These are phyloP conservation scores for Pocillopora verrucosa DNA, from an alignment of 64 coral and sea anemone genomes.

Conservation along the genomic window DNA sequence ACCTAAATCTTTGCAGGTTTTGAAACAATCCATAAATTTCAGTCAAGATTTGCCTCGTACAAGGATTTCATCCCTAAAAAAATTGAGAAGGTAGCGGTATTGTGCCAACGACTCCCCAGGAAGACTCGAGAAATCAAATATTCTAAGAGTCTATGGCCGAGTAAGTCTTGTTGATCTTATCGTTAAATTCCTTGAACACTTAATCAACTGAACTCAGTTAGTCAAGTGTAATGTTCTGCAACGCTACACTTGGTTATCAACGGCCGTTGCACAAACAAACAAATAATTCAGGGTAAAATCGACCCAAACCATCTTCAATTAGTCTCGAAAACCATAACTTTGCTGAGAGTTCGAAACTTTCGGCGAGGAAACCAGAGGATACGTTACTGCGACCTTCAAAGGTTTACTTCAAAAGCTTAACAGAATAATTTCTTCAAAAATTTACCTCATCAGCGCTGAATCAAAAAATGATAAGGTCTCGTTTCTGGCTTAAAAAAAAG, in stretches of 20 bases:
- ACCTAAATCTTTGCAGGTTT: constrained; percentile 2
- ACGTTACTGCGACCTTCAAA: too few relatives aligned
- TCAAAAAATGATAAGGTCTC: too few relatives aligned
- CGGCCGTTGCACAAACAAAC: constrained; percentile 10
- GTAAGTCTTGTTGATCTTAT: constrained; percentile 9
- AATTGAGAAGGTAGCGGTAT: background rate
- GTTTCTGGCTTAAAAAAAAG: too few relatives aligned
- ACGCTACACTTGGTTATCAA: constrained; percentile 8
- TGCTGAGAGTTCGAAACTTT: too few relatives aligned
- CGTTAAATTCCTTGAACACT: constrained; percentile 42
- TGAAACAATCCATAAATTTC: background rate
- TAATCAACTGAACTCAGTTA: constrained; percentile 18
- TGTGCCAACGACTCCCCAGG: constrained; percentile 10
- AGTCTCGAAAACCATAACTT: background rate
- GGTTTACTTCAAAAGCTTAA: too few relatives aligned
- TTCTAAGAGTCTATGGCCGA: constrained; percentile 9
- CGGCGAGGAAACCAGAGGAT: too few relatives aligned
- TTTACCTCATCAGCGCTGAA: too few relatives aligned
- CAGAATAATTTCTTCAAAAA: too few relatives aligned
- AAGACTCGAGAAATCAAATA: constrained; percentile 22
- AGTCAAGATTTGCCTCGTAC: background rate
- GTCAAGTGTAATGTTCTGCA: constrained; percentile 11
- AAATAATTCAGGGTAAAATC: background rate
- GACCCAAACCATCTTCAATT: background rate
- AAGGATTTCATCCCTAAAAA: background rate